Base-by-base conservation (phyloP, 1,140 invertebrate species). In the Leptinotarsa undecemlineata region DNA sequence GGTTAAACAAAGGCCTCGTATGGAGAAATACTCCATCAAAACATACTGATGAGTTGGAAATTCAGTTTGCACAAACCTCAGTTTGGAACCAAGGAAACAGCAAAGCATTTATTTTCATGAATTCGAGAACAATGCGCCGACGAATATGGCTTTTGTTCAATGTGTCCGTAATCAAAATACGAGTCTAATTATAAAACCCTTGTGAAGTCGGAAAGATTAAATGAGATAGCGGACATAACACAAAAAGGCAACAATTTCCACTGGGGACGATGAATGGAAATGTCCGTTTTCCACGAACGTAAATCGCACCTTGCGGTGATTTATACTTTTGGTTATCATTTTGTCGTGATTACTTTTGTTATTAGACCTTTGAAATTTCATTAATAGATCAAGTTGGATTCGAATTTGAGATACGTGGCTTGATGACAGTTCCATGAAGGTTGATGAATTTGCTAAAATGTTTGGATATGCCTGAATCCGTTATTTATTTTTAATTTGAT, bases 131-230 rank as follows among this genome's bases (percentile, higher is more conserved):
- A 67, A 67, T 42, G 26, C 21, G 5, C 0, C 64, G 42, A 26
- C 26, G 21, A 67, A 67, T 67, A 67, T 67, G 64, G 51, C 51
- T 42, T 67, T 67, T 67, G 64, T 67, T 67, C 26, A 67, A 33
- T 8, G 64, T 42, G 21, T 19, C 26, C 2, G 64, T 26, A 67
- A 67, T 57, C 15, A 57, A 19, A 57, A 19, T 67, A 67, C 64
- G 64, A 67, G 64, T 67, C 64, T 67, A 67, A 67, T 67, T 67
- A 67, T 67, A 67, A 67, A 67, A 42, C 64, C 64, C 26, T 67
- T 67, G 64, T 67, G 19, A 42, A 67, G 64, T 67, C 15, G 64
- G 42, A 67, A 42, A 67, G 64, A 67, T 67, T 42, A 15, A 67
- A 67, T 67, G 23, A 26, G 64, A 67, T 67, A 67, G 64, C 64